A percentile compares a stretch with the other conserved stretches of the same genome.
Conservation (phyloP, 2,113 vertebrate genomes). For the Sardina pilchardus region DNA sequence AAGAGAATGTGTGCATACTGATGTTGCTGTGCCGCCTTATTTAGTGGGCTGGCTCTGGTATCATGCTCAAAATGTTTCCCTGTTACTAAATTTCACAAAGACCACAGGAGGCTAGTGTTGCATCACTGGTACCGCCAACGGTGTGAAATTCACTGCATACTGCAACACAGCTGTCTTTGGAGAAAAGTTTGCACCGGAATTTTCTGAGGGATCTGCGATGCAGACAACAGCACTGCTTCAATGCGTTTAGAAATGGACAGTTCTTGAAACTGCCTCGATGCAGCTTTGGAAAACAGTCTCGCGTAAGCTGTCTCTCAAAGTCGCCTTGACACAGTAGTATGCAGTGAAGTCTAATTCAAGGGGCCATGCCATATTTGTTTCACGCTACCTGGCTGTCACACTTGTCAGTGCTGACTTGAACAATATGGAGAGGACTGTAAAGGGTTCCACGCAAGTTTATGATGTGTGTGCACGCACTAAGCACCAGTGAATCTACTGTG, state of each 20-base stretch:
- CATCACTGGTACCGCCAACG: neutral
- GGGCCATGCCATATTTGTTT: neutral
- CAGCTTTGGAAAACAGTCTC: neutral
- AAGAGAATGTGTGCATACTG: neutral
- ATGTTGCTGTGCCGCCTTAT: neutral
- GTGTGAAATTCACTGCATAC: neutral
- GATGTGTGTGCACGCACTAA: constrained; percentile 34
- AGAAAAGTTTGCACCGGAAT: neutral
- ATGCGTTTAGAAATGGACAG: constrained; percentile 2
- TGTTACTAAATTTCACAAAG: constrained; percentile 3
- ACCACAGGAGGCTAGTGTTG: neutral
- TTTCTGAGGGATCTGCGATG: neutral
- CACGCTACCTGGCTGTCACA: neutral
- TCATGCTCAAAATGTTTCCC: neutral
- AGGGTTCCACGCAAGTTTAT: constrained; percentile 48
- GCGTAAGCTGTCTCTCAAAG: neutral
- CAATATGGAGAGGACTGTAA: constrained; percentile 56
- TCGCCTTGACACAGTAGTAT: neutral
- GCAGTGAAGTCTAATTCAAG: neutral
- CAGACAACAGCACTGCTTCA: neutral
- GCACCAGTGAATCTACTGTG: constrained; percentile 25
- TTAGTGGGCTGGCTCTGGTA: neutral
- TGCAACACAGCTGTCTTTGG: neutral
- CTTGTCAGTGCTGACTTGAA: neutral
- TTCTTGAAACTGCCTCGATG: neutral